Evolutionary conservation across 2,888 invertebrate genomes (phyloP).

Genomic region (Caenorhabditis sp.): DNA sequence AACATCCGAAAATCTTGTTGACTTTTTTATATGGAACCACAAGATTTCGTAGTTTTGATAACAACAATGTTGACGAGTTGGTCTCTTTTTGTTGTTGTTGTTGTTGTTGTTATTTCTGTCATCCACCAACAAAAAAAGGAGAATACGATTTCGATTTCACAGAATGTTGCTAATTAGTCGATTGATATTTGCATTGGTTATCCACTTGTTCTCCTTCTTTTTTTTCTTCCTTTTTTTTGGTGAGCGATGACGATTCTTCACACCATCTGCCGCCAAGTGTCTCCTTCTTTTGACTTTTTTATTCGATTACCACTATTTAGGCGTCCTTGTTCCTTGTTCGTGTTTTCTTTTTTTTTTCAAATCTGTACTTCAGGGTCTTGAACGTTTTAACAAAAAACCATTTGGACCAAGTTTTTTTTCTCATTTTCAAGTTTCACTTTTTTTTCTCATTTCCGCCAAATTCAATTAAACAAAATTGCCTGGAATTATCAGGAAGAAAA

Average conservation of each 20-base stretch:
- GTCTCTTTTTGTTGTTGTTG: background rate
- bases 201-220: background rate
- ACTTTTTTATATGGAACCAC: background rate
- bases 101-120: background rate
- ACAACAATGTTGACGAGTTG: background rate
- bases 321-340: background rate
- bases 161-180: background rate
- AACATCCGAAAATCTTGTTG: background rate
- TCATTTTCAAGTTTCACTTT: background rate
- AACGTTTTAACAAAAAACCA: too few relatives aligned
- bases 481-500: background rate
- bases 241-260: background rate
- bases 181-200: background rate
- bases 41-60: background rate
- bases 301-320: background rate
- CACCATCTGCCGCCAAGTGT: conserved; percentile 1
- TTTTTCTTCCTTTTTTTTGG: background rate
- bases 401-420: too few relatives aligned
- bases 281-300: background rate
- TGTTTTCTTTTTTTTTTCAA: background rate
- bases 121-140: background rate
- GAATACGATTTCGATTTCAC: too few relatives aligned
- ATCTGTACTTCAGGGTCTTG: background rate
- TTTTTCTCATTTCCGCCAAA: background rate
- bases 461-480: background rate